These are phyloP conservation scores for Dynastes maya DNA, from an alignment of 2,888 invertebrate species.

Conservation along the genomic window DNA sequence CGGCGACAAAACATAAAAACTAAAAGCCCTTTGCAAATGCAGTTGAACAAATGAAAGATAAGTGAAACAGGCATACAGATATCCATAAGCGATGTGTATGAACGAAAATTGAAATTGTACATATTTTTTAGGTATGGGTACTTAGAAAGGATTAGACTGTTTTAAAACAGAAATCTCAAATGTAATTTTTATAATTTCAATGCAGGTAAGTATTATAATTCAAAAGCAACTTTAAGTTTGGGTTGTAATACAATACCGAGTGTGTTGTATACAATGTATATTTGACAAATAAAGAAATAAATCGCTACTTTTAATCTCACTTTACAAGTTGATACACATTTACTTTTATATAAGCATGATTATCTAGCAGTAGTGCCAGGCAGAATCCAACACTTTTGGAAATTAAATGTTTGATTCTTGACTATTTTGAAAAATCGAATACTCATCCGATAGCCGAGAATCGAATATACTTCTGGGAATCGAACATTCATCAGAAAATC, in stretches of 20 bases:
- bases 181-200: neutral
- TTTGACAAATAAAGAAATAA: neutral
- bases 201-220: slow-evolving; percentile 50
- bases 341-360: too few species aligned
- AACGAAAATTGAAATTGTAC: slow-evolving; percentile 37
- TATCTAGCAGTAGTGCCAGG: too few species aligned
- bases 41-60: slow-evolving; percentile 49
- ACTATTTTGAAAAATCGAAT: too few species aligned
- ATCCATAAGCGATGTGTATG: slow-evolving; percentile 21
- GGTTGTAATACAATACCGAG: neutral
- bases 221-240: neutral
- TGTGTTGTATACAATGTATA: neutral
- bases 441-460: too few species aligned
- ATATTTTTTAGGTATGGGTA: slow-evolving; percentile 52
- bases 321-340: too few species aligned
- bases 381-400: too few species aligned
- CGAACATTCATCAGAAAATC: too few species aligned
- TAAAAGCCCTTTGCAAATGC: slow-evolving; percentile 40
- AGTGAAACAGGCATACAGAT: slow-evolving; percentile 51
- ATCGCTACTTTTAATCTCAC: too few species aligned
- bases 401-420: too few species aligned
- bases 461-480: too few species aligned
- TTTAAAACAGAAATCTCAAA: neutral
- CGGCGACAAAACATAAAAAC: slow-evolving; percentile 33
- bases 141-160: slow-evolving; percentile 11